Evolutionary conservation across 2,113 vertebrate genomes (phyloP).

Genomic region (Anser brachyrhynchus): DNA sequence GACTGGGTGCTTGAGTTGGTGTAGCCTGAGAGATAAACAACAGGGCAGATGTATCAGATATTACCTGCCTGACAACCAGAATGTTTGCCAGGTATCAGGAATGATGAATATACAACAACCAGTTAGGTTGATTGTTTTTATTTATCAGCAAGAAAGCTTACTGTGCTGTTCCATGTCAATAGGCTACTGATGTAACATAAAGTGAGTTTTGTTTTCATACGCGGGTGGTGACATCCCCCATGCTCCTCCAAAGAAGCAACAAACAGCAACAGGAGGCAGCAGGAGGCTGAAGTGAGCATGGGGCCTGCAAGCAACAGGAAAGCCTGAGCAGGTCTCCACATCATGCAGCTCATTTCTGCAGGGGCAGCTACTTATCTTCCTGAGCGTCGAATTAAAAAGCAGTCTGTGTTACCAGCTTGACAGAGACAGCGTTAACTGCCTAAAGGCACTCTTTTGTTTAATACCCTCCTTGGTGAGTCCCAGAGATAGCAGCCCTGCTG

Average conservation of each 20-base stretch:
- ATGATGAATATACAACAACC: conserved; percentile 39
- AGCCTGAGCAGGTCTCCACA: not conserved
- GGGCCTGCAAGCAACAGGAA: not conserved
- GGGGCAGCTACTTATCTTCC: not conserved
- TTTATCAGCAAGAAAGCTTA: conserved; percentile 43
- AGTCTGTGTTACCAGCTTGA: not conserved
- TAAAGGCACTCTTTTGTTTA: not conserved
- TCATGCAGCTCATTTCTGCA: not conserved
- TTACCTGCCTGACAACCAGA: conserved; percentile 54
- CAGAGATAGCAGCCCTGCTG: not conserved
- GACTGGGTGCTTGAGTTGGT: not conserved
- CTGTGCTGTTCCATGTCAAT: not conserved
- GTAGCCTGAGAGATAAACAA: conserved; percentile 56
- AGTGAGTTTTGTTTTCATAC: conserved; percentile 24
- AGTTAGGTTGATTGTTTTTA: not conserved
- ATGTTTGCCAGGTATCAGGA: conserved; percentile 17
- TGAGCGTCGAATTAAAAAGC: not conserved
- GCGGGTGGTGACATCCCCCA: not conserved
- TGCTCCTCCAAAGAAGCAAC: not conserved
- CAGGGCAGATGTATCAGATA: conserved; percentile 63
- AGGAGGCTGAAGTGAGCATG: not conserved
- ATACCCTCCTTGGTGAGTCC: not conserved
- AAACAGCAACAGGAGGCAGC: not conserved
- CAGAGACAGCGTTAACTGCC: not conserved
- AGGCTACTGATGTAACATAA: not conserved